These are phyloP conservation scores for Sinocyclocheilus anophthalmus DNA, from an alignment of 2,113 vertebrate genomes.

Conservation along the genomic window DNA sequence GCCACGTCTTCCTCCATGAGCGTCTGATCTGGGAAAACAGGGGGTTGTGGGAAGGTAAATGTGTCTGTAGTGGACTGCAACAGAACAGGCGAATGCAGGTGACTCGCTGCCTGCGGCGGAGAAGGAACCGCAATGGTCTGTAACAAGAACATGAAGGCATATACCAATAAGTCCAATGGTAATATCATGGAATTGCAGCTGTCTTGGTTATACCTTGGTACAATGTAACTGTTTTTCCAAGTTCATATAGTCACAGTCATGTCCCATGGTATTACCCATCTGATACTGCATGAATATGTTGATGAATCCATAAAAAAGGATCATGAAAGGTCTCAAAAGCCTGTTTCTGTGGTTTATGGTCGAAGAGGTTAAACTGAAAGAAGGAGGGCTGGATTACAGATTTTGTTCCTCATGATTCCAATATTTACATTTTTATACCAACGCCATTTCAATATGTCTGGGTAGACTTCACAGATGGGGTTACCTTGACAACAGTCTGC, in stretches of 20 bases:
- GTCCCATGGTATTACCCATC: background rate
- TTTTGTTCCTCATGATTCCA: slow-evolving; percentile 30
- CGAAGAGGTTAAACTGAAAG: background rate
- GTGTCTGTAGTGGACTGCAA: slow-evolving; percentile 81
- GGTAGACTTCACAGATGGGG: slow-evolving; percentile 37
- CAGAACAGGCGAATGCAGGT: slow-evolving; percentile 84
- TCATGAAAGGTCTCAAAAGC: background rate
- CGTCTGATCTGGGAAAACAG: slow-evolving; percentile 77
- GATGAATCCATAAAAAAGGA: background rate
- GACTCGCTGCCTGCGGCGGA: slow-evolving; percentile 56
- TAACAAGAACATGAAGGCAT: background rate
- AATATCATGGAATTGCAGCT: too few relatives aligned
- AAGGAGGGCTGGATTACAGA: background rate
- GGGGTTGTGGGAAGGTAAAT: slow-evolving; percentile 82
- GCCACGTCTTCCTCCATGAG: slow-evolving; percentile 92
- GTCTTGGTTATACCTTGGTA: background rate
- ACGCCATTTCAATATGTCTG: slow-evolving; percentile 30
- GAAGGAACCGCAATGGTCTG: slow-evolving; percentile 78
- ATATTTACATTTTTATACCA: slow-evolving; percentile 43
- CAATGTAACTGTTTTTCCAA: background rate
- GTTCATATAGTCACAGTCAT: background rate
- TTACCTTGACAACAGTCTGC: slow-evolving; percentile 94
- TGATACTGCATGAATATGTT: background rate
- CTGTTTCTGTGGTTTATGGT: background rate
- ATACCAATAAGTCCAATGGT: background rate